These are phyloP conservation scores for Suncus etruscus DNA, from an alignment of 2,113 vertebrate species.

Conservation along the genomic window DNA sequence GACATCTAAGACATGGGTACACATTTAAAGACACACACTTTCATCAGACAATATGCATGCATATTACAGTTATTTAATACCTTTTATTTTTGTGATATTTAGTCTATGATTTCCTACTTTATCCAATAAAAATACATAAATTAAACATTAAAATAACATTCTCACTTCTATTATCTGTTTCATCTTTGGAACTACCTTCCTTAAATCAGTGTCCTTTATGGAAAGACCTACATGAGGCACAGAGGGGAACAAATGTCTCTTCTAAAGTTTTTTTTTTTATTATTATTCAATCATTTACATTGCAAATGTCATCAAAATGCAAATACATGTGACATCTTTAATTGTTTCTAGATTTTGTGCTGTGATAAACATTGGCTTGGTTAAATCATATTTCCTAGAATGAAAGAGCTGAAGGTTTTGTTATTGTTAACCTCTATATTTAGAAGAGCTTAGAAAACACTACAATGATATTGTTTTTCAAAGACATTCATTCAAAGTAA, in stretches of 20 bases:
- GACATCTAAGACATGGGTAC: background rate
- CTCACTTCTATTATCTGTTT: slow-evolving; percentile 64
- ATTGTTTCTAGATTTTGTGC: slow-evolving; percentile 62
- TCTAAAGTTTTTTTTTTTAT: slow-evolving; percentile 51
- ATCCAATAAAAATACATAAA: slow-evolving; percentile 64
- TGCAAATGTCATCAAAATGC: slow-evolving; percentile 76
- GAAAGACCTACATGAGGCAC: slow-evolving; percentile 16
- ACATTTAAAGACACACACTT: background rate
- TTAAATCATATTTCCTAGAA: slow-evolving; percentile 68
- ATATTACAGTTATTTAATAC: slow-evolving; percentile 1
- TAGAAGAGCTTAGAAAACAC: slow-evolving; percentile 58
- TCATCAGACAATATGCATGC: background rate
- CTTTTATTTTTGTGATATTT: slow-evolving; percentile 66
- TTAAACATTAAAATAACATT: slow-evolving; percentile 62
- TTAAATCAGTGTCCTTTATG: slow-evolving; percentile 70
- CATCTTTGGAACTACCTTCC: slow-evolving; percentile 46
- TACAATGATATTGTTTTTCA: slow-evolving; percentile 55
- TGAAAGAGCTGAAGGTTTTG: slow-evolving; percentile 38
- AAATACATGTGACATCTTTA: slow-evolving; percentile 60
- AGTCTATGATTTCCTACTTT: slow-evolving; percentile 58
- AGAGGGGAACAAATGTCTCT: slow-evolving; percentile 68
- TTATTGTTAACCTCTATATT: slow-evolving; percentile 67
- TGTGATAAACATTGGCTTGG: slow-evolving; percentile 50
- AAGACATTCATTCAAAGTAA: slow-evolving; percentile 47
- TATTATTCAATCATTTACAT: slow-evolving; percentile 74